Percentiles rank a stretch among this genome's conserved stretches.
Evolutionary conservation across 2,888 invertebrate species (phyloP).

Genomic region (Pyrrhosoma nymphula): DNA sequence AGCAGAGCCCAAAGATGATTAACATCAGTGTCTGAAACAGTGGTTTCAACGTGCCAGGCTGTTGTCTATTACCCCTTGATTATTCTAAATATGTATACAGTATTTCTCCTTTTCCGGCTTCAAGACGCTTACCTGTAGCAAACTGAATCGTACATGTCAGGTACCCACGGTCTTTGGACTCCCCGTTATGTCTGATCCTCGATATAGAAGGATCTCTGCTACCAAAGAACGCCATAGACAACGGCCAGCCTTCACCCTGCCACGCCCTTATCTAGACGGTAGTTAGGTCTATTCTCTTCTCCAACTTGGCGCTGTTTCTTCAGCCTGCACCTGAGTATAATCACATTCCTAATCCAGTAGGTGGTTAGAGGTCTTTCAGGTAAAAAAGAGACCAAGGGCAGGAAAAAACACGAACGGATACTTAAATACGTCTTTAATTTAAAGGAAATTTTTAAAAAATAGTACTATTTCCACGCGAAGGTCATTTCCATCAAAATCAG

Average conservation of each 20-base stretch:
- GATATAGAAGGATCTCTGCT: background rate
- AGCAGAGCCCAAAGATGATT: too few species aligned
- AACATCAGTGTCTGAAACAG: too few species aligned
- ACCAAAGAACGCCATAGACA: background rate
- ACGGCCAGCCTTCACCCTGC: constrained; percentile 51
- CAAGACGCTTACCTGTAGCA: background rate
- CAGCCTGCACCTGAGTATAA: background rate
- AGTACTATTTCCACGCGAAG: background rate
- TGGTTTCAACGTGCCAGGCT: too few species aligned
- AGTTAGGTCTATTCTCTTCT: background rate
- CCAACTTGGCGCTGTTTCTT: background rate
- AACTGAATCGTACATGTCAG: background rate
- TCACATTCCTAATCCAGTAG: background rate
- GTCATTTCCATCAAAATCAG: background rate
- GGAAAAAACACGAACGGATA: background rate
- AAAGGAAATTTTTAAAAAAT: background rate
- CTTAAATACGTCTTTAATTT: background rate
- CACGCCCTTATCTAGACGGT: background rate
- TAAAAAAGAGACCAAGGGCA: background rate
- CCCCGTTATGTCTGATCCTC: background rate
- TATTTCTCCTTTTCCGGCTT: background rate
- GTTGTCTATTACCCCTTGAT: too few species aligned
- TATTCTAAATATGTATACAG: too few species aligned
- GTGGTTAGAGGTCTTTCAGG: background rate
- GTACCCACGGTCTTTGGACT: background rate